phyloP scores from a whole-genome alignment of 2,888 invertebrate species.

The Andrena bucephala region DNA sequence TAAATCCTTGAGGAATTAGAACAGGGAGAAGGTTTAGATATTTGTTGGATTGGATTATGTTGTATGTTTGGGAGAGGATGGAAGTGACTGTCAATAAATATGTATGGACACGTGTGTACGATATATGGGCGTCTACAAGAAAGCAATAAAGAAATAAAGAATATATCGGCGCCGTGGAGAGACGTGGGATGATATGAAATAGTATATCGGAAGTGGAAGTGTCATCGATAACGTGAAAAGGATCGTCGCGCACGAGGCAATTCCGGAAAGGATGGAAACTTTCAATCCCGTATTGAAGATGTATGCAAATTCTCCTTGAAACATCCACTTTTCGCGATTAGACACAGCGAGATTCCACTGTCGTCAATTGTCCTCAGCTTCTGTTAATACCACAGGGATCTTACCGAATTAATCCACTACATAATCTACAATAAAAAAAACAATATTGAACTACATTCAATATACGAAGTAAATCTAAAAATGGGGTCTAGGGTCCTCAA shows the following conservation, averaged over 20 bases:
- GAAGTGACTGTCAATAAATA: not conserved
- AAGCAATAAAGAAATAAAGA: constrained; percentile 22
- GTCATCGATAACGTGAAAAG: constrained; percentile 27
- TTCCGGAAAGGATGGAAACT: constrained; percentile 1
- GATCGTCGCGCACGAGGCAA: not conserved
- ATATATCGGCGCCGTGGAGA: not conserved
- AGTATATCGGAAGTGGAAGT: constrained; percentile 22
- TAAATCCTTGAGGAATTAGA: too few species aligned
- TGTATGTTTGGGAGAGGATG: not conserved
- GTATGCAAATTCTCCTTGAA: not conserved
- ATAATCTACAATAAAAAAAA: too few species aligned
- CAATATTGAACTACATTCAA: too few species aligned
- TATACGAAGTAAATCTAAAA: too few species aligned
- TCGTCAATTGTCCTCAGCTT: not conserved
- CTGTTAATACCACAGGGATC: too few species aligned
- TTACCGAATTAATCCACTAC: too few species aligned
- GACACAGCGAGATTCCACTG: not conserved
- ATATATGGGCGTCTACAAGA: not conserved
- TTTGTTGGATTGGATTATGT: not conserved
- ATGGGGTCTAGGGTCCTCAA: too few species aligned
- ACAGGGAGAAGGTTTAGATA: too few species aligned
- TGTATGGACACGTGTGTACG: not conserved
- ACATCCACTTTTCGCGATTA: not conserved
- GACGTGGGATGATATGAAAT: constrained; percentile 1
- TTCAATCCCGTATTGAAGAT: not conserved